Evolutionary conservation across 2,888 invertebrate species (phyloP), one percentile per base, ranked within the genome.

Genomic region (Lepidocyrtoides sp.): DNA sequence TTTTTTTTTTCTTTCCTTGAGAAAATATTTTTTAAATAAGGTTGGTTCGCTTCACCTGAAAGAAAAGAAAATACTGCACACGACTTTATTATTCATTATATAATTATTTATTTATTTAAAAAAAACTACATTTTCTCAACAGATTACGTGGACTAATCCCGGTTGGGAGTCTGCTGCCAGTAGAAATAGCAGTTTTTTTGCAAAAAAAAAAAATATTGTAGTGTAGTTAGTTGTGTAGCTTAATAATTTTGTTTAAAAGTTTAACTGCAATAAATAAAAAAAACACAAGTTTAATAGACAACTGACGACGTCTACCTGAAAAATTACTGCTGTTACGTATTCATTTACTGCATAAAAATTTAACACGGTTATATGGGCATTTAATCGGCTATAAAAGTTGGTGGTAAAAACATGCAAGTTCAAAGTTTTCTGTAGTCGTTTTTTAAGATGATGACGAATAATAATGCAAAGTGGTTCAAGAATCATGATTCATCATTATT

Each of bases 261-360:
- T n/a, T n/a, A n/a, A n/a, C n/a, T n/a, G n/a, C n/a, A n/a, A n/a
- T n/a, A n/a, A n/a, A n/a, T n/a, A n/a, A 29, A 66, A 2, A 17
- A 57, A 17, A 17, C 2, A 20, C 32, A 10, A 32, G n/a, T 32
- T 66, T 32, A 32, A 8, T 3, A 66, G 32, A 66, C 66, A n/a
- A 66, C 32, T 66, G n/a, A n/a, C n/a, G n/a, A n/a, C n/a, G n/a
- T n/a, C n/a, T n/a, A 66, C 66, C 32, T 66, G 66, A 66, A 66
- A 29, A 32, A n/a, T n/a, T n/a, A n/a, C n/a, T n/a, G 32, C n/a
- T 7, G 32, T 66, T 66, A 66, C 29, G 66, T 66, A 66, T 66
- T 66, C n/a, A n/a, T n/a, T n/a, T 66, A 66, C 66, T 66, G 66
- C 66, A 66, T n/a, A n/a, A n/a, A n/a, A 66, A 66, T 66, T 66